Evolutionary conservation across 1,140 invertebrate species (phyloP), one percentile per base, ranked within the genome.

Genomic region (Phymastichus coffea): DNA sequence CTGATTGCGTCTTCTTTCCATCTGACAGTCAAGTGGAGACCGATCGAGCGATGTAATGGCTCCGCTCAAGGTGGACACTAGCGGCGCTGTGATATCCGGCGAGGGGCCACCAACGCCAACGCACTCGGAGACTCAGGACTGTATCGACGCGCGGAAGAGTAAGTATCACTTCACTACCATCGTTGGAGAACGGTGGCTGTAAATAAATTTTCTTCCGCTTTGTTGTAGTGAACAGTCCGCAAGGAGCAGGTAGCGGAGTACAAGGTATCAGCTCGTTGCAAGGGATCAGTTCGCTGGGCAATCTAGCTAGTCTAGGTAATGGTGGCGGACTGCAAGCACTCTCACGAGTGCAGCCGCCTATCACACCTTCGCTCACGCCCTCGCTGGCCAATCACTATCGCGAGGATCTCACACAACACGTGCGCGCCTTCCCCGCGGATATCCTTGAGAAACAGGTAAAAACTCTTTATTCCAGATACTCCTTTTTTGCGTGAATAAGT

Each of bases 321-420:
- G 72, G 75, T 20, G 78, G 78, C 44, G 80, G 79, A 49, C 70
- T 82, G 33, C 78, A 81, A 63, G 80, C 80, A 22, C 69, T 82
- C 4, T 77, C 78, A 17, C 75, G 78, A 73, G 78, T 79, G 17
- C 78, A 80, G 37, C 77, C 78, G 59, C 78, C 78, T 12, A 59
- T 79, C 15, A 79, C 73, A 58, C 89, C 89, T 38, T 87, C 88
- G 73, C 82, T 97, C 67, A 94, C 92, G 69, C 91, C 94, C 33
- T 93, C 91, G 62, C 83, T 97, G 66, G 89, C 91, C 61, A 94
- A 96, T 81, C 93, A 96, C 82, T 94, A 93, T 80, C 86, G 93
- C 64, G 87, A 93, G 75, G 91, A 95, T 80, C 83, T 97, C 65
- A 93, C 94, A 59, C 85, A 87, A 70, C 95, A 98, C 79, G 94